Percentiles rank a stretch among this genome's conserved stretches.
These are phyloP conservation scores for Ceraclea dissimilis DNA, from an alignment of 2,888 invertebrate species.

Conservation along the genomic window DNA sequence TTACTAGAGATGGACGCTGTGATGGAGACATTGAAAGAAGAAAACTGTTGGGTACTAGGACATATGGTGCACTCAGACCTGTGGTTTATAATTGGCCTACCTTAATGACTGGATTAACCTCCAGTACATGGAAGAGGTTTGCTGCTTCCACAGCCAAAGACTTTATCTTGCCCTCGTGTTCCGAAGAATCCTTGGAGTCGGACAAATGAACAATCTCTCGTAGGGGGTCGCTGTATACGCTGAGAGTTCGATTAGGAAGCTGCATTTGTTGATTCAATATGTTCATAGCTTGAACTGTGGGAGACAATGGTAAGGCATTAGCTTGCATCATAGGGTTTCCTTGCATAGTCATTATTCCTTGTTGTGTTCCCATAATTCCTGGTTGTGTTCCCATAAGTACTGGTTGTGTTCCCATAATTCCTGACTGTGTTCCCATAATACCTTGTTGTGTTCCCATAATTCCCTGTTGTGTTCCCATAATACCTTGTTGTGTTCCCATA, in stretches of 20 bases:
- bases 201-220: conserved; percentile 55
- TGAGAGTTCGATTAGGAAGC: conserved; percentile 4
- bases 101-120: conserved; percentile 28
- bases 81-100: conserved; percentile 5
- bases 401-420: neutral
- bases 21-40: no score
- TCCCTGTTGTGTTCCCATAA: neutral
- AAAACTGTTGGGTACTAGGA: no score
- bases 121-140: conserved; percentile 47
- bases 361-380: neutral
- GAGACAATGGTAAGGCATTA: neutral
- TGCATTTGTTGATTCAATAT: conserved; percentile 17
- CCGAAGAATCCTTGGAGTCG: conserved; percentile 37
- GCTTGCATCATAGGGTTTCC: neutral
- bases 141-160: conserved; percentile 56
- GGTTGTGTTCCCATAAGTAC: neutral
- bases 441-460: neutral
- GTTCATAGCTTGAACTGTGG: neutral
- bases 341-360: neutral
- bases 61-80: no score
- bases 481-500: neutral
- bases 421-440: neutral
- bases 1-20: no score
- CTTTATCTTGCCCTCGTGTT: conserved; percentile 43
- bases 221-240: conserved; percentile 48